Percentiles rank a stretch among this genome's conserved stretches.
Conservation (phyloP, 1,140 invertebrate species). For the Calycopis cecrops region DNA sequence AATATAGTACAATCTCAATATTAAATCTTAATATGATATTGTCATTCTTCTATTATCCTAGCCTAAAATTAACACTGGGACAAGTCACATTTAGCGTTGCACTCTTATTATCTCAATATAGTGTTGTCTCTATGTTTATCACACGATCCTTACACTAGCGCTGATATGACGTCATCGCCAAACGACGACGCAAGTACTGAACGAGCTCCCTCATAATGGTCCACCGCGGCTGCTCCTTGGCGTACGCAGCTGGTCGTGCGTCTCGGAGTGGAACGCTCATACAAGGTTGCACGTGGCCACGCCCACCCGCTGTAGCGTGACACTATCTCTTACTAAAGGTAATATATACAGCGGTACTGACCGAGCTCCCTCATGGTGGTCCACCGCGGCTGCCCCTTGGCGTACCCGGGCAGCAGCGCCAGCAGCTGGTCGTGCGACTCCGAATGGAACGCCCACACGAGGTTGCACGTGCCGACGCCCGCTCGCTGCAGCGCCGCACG, state of each 20-base stretch:
- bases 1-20: no score
- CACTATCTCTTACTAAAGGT: slow-evolving; percentile 54
- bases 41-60: no score
- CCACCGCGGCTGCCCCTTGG: slow-evolving; percentile 92
- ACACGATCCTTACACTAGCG: no score
- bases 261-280: slow-evolving; percentile 99
- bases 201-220: slow-evolving; percentile 91
- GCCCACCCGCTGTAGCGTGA: slow-evolving; percentile 91
- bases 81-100: no score
- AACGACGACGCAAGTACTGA: no score
- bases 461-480: slow-evolving; percentile 93
- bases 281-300: slow-evolving; percentile 95
- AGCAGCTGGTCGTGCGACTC: slow-evolving; percentile 97
- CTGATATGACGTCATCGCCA: no score
- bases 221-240: slow-evolving; percentile 92
- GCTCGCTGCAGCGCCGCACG: slow-evolving; percentile 90
- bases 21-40: no score
- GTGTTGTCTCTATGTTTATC: no score
- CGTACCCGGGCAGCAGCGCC: slow-evolving; percentile 91
- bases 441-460: slow-evolving; percentile 99
- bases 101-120: no score
- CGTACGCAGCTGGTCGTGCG: slow-evolving; percentile 94
- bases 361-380: slow-evolving; percentile 91
- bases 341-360: slow-evolving; percentile 25
- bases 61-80: no score